Conservation (phyloP, 2,797 vertebrate genomes). For the Syngnathus acus region DNA sequence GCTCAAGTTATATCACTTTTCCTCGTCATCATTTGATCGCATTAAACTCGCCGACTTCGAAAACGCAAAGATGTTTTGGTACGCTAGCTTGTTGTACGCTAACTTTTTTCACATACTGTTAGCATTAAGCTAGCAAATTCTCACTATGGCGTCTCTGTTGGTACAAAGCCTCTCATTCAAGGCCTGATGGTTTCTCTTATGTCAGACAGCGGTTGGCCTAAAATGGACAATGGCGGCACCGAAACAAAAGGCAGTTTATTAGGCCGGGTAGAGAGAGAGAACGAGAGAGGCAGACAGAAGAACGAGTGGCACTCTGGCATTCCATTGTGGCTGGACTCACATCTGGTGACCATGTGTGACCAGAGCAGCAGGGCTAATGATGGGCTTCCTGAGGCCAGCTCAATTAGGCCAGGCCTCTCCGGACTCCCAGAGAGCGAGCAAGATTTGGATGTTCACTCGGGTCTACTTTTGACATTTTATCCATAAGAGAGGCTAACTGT, state of each 20-base stretch:
- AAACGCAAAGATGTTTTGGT: too few relatives aligned
- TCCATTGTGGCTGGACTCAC: conserved; percentile 79
- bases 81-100: too few relatives aligned
- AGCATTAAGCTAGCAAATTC: neutral
- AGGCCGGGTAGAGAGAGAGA: conserved; percentile 52
- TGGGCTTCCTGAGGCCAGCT: conserved; percentile 89
- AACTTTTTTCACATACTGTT: too few relatives aligned
- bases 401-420: conserved; percentile 82
- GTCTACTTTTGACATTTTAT: conserved; percentile 11
- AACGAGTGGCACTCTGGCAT: conserved; percentile 60
- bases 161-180: conserved; percentile 86
- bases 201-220: conserved; percentile 67
- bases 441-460: conserved; percentile 34
- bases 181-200: conserved; percentile 68
- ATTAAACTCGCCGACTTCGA: too few relatives aligned
- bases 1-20: neutral
- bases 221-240: conserved; percentile 74
- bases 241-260: conserved; percentile 95
- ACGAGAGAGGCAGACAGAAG: conserved; percentile 21
- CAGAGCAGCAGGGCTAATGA: conserved; percentile 82
- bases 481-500: too few relatives aligned
- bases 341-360: conserved; percentile 98
- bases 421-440: conserved; percentile 59
- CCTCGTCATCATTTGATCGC: too few relatives aligned
- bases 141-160: conserved; percentile 37